Evolutionary conservation across 2,113 vertebrate species (phyloP).

Genomic region (Mirza zaza): DNA sequence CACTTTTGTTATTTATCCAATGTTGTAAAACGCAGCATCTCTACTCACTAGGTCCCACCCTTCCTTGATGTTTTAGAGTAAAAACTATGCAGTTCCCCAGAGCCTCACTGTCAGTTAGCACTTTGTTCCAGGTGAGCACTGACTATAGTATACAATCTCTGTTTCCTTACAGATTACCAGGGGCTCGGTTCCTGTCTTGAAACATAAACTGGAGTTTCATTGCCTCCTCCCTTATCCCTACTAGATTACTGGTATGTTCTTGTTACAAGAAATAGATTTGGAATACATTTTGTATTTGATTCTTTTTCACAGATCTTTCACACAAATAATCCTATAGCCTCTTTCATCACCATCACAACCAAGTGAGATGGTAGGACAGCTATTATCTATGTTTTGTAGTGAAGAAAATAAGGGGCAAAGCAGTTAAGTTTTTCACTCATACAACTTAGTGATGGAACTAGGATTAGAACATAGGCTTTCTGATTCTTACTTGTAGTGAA

Average conservation of each 20-base stretch:
- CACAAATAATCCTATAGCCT: background rate
- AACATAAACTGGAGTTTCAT: background rate
- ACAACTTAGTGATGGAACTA: background rate
- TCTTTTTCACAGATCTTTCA: constrained; percentile 6
- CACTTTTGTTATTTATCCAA: background rate
- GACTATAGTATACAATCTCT: background rate
- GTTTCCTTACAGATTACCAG: background rate
- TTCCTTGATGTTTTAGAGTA: background rate
- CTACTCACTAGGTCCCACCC: background rate
- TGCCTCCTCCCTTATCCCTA: background rate
- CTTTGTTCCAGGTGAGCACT: background rate
- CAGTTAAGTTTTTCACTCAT: background rate
- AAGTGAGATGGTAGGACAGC: background rate
- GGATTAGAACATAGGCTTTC: background rate
- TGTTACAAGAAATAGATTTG: background rate
- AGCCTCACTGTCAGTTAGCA: background rate
- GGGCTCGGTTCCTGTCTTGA: background rate
- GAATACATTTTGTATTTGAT: background rate
- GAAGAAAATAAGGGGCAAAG: background rate
- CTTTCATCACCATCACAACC: background rate
- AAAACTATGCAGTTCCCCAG: background rate
- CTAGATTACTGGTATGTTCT: background rate
- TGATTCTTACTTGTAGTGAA: background rate
- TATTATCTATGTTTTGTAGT: background rate
- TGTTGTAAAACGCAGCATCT: background rate